These are phyloP conservation scores for Pachypeltis micranthus DNA, from an alignment of 1,140 invertebrate species.

Conservation along the genomic window DNA sequence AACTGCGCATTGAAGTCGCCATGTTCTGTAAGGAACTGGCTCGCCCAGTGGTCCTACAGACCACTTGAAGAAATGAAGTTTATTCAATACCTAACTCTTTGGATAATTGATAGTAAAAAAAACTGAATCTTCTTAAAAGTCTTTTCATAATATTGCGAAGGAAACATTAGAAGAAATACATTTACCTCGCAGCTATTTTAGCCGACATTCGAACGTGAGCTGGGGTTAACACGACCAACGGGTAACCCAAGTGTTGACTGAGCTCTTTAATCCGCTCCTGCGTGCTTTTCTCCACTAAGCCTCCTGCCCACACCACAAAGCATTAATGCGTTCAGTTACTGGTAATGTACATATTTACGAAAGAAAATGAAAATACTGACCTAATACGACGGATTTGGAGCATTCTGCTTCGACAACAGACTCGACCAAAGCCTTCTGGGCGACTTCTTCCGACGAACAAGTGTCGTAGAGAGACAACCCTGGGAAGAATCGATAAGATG, in stretches of 20 bases:
- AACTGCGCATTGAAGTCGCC: not conserved
- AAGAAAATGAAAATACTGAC: constrained; percentile 11
- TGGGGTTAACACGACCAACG: not conserved
- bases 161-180: not conserved
- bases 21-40: not conserved
- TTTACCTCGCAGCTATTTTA: not conserved
- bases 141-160: not conserved
- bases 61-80: not conserved
- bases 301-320: not conserved
- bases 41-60: not conserved
- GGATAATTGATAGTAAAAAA: not conserved
- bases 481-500: constrained; percentile 13
- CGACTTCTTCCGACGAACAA: constrained; percentile 21
- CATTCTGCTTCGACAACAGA: constrained; percentile 26
- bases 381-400: constrained; percentile 14
- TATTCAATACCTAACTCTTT: not conserved
- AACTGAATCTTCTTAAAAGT: not conserved
- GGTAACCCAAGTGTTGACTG: not conserved
- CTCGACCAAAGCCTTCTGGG: constrained; percentile 25
- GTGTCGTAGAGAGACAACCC: constrained; percentile 28
- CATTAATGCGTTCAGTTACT: not conserved
- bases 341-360: not conserved
- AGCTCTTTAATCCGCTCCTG: not conserved
- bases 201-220: not conserved
- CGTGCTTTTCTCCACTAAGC: not conserved